These are phyloP conservation scores for Alviniconcha marisindica DNA, from an alignment of 1,140 invertebrate genomes.

Conservation along the genomic window DNA sequence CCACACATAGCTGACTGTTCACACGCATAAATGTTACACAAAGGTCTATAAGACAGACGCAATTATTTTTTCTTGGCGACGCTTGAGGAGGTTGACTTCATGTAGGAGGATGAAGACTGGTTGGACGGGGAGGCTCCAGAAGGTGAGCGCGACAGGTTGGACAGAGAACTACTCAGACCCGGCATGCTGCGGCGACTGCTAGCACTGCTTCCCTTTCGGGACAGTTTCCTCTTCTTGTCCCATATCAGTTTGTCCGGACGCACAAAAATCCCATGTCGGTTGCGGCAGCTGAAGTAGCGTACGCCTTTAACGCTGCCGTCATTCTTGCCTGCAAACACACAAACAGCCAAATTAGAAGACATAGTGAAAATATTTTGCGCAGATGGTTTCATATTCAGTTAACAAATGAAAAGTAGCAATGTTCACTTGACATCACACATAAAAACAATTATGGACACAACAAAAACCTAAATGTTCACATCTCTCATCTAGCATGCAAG, in stretches of 20 bases:
- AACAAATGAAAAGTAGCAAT: too few species aligned
- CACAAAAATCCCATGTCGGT: slow-evolving; percentile 95
- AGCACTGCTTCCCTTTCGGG: slow-evolving; percentile 49
- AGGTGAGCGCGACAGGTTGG: slow-evolving; percentile 34
- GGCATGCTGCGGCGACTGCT: slow-evolving; percentile 39
- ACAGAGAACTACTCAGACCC: slow-evolving; percentile 32
- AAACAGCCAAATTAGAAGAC: too few species aligned
- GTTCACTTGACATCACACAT: too few species aligned
- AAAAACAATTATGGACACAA: too few species aligned
- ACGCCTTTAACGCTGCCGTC: slow-evolving; percentile 94
- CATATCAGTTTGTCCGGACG: slow-evolving; percentile 73
- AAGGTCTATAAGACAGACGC: neutral
- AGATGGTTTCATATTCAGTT: too few species aligned
- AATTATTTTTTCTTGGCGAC: slow-evolving; percentile 35
- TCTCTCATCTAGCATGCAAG: too few species aligned
- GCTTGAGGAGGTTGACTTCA: slow-evolving; percentile 37
- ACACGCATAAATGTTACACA: too few species aligned
- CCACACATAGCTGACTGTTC: too few species aligned
- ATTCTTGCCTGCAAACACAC: slow-evolving; percentile 92
- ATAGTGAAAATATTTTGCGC: too few species aligned
- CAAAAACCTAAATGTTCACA: too few species aligned
- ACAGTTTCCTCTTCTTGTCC: slow-evolving; percentile 70
- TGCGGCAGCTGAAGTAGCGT: slow-evolving; percentile 91
- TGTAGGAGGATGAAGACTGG: slow-evolving; percentile 25
- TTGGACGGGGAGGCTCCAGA: neutral